Percentiles rank a stretch among this genome's conserved stretches.
Evolutionary conservation across 2,113 vertebrate genomes (phyloP).

Genomic region (Trichomycterus rosablanca): DNA sequence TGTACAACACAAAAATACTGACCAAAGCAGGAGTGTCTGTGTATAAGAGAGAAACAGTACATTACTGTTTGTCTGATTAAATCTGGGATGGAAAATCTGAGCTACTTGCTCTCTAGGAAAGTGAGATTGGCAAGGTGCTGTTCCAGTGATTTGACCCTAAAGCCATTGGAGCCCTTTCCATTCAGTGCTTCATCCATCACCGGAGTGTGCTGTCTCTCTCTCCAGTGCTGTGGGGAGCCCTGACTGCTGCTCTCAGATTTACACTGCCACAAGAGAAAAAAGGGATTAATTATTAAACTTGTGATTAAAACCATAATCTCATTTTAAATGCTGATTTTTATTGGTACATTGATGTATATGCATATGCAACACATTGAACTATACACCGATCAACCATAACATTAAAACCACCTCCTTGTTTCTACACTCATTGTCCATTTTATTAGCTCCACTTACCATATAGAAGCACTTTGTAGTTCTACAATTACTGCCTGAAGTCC

Average conservation of each 20-base stretch:
- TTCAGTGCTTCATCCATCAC: slow-evolving; percentile 66
- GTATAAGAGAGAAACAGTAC: neutral
- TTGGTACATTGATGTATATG: no score
- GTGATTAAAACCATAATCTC: neutral
- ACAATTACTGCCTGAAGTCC: no score
- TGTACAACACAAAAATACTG: slow-evolving; percentile 53
- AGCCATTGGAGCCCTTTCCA: slow-evolving; percentile 70
- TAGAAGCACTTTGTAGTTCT: no score
- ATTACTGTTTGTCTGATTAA: slow-evolving; percentile 3
- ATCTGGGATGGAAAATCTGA: slow-evolving; percentile 12
- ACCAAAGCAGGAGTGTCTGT: slow-evolving; percentile 31
- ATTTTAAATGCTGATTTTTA: neutral
- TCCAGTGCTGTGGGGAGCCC: slow-evolving; percentile 76
- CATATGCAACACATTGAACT: no score
- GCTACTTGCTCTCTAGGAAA: slow-evolving; percentile 81
- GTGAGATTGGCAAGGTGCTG: slow-evolving; percentile 76
- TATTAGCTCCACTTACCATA: no score
- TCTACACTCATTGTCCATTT: no score
- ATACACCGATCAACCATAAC: no score
- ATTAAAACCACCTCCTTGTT: no score
- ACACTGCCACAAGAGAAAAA: slow-evolving; percentile 53
- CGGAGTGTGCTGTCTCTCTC: slow-evolving; percentile 69
- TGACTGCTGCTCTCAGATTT: slow-evolving; percentile 75
- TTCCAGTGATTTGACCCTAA: slow-evolving; percentile 75
- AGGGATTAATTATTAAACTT: neutral